Conservation (phyloP, 2,888 invertebrate species). For the Dilophus febrilis region DNA sequence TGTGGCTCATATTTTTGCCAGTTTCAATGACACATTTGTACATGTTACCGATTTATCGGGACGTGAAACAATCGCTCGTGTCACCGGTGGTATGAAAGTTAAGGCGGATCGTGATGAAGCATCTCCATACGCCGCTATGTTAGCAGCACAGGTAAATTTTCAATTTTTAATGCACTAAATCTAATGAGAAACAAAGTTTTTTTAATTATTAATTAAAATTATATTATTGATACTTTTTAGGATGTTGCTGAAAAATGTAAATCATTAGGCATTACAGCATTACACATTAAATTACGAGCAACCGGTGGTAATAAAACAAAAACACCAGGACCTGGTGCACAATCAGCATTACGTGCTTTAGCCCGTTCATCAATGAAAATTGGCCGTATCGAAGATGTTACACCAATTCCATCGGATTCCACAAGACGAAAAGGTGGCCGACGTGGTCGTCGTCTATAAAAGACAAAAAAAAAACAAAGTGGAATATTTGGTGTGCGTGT, state of each 20-base stretch:
- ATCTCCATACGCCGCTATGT: conserved; percentile 99
- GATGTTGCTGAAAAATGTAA: conserved; percentile 99
- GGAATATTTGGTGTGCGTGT: too few species aligned
- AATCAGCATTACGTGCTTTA: conserved; percentile 91
- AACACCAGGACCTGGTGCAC: conserved; percentile 97
- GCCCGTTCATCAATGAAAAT: conserved; percentile 99
- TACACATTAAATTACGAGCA: conserved; percentile 95
- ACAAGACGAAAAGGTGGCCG: conserved; percentile 99
- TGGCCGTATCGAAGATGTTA: conserved; percentile 98
- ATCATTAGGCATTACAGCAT: conserved; percentile 86
- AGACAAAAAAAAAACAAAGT: too few species aligned
- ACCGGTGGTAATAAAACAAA: conserved; percentile 98
- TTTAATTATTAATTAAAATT: conserved; percentile 5
- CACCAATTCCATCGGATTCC: conserved; percentile 97
- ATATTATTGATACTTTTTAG: conserved; percentile 29
- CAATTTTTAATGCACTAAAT: neutral
- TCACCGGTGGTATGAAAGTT: conserved; percentile 99
- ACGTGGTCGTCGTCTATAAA: conserved; percentile 96
- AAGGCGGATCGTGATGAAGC: conserved; percentile 99
- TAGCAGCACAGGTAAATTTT: conserved; percentile 80
- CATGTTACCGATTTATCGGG: conserved; percentile 99
- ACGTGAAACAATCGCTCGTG: conserved; percentile 82
- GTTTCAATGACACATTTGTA: conserved; percentile 99
- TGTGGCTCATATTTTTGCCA: conserved; percentile 98
- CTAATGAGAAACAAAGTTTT: conserved; percentile 18